Evolutionary conservation across 2,113 vertebrate species (phyloP).

Genomic region (Brachypteracias leptosomus): DNA sequence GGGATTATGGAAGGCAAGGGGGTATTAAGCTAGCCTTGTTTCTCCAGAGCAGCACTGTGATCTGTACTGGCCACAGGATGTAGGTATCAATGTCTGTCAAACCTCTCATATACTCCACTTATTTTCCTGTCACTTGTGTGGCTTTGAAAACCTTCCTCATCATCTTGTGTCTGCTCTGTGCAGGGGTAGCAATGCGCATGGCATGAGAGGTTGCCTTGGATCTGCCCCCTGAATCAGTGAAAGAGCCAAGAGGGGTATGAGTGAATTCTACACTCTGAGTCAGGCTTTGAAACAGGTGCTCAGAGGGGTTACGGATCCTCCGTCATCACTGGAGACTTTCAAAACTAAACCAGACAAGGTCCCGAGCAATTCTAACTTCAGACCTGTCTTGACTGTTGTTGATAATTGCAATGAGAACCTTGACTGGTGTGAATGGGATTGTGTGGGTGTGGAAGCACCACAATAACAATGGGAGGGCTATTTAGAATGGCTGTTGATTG

Average conservation of each 20-base stretch:
- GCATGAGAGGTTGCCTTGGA: neutral
- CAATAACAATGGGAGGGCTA: rapidly evolving
- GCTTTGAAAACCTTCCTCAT: neutral
- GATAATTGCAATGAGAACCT: neutral
- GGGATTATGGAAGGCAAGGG: neutral
- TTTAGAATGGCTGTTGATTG: neutral
- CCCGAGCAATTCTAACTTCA: neutral
- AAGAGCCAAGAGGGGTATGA: neutral
- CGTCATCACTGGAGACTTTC: neutral
- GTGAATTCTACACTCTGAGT: neutral
- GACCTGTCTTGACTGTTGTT: neutral
- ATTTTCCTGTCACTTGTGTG: neutral
- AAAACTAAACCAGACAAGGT: neutral
- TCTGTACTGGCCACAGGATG: neutral
- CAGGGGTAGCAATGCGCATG: neutral
- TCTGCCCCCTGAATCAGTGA: neutral
- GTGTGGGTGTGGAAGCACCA: neutral
- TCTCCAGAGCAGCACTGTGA: neutral
- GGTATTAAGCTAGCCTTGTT: neutral
- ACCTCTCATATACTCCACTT: neutral
- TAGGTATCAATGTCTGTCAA: neutral
- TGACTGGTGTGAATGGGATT: neutral
- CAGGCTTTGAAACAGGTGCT: neutral
- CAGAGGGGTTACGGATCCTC: neutral
- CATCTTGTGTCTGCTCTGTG: neutral